Conservation (phyloP, 2,888 invertebrate genomes). For the Lysandra bellargus region DNA sequence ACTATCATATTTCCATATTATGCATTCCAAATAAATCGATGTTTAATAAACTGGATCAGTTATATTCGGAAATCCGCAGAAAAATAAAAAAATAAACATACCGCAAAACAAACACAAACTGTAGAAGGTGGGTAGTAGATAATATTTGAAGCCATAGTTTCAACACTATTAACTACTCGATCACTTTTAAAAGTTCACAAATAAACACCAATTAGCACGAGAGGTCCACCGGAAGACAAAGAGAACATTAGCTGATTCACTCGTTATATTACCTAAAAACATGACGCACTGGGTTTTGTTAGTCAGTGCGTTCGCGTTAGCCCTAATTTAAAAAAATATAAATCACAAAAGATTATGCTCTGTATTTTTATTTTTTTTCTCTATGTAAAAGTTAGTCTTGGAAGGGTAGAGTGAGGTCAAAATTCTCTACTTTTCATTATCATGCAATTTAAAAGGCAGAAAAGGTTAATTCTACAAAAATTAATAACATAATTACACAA, state of each 20-base stretch:
- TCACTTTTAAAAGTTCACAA: conserved; percentile 12
- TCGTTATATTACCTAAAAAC: conserved; percentile 14
- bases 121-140: conserved; percentile 9
- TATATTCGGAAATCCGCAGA: neutral
- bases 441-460: too few relatives aligned
- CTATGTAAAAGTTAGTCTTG: too few relatives aligned
- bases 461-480: neutral
- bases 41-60: too few relatives aligned
- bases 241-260: neutral
- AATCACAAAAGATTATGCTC: neutral
- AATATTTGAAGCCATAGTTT: neutral
- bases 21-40: too few relatives aligned
- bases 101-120: conserved; percentile 12
- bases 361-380: too few relatives aligned
- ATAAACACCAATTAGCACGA: conserved; percentile 12
- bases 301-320: neutral
- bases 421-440: too few relatives aligned
- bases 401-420: too few relatives aligned
- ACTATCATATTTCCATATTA: too few relatives aligned
- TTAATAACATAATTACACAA: neutral
- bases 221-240: conserved; percentile 8
- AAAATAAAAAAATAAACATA: neutral
- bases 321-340: neutral
- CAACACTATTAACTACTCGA: neutral
- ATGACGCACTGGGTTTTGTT: neutral